Evolutionary conservation across 2,888 invertebrate species (phyloP).

Genomic region (Hyles lineata): DNA sequence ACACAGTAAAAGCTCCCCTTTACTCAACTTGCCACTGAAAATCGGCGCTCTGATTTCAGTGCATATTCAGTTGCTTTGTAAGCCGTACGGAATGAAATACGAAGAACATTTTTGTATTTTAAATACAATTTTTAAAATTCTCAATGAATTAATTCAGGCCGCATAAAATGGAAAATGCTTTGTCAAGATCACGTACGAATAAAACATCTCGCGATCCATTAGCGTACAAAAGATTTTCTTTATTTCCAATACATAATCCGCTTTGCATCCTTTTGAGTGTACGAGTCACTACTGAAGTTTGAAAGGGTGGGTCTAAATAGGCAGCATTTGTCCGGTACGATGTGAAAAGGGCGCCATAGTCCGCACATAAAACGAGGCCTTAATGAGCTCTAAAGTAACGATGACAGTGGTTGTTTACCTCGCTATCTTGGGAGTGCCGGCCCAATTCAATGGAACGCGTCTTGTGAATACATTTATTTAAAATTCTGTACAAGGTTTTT

Average conservation of each 20-base stretch:
- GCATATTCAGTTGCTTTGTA: background rate
- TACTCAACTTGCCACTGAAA: background rate
- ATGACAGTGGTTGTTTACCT: constrained; percentile 32
- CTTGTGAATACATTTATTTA: constrained; percentile 15
- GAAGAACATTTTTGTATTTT: no score
- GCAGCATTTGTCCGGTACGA: constrained; percentile 51
- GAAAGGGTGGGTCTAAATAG: constrained; percentile 54
- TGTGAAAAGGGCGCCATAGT: constrained; percentile 50
- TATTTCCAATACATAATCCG: constrained; percentile 43
- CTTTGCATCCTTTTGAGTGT: constrained; percentile 47
- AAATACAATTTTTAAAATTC: no score
- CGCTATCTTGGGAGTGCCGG: constrained; percentile 27
- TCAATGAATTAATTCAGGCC: background rate
- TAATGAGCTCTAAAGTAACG: constrained; percentile 44
- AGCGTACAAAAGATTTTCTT: constrained; percentile 46
- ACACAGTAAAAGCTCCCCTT: background rate
- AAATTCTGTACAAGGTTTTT: background rate
- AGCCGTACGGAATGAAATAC: background rate
- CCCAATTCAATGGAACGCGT: constrained; percentile 24
- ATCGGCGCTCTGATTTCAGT: background rate
- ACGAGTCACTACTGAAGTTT: constrained; percentile 44
- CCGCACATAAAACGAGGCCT: constrained; percentile 50
- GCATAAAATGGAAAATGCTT: background rate
- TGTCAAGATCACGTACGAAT: background rate
- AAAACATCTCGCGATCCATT: constrained; percentile 37